Base-by-base conservation (phyloP, 1,140 invertebrate species). In the Trypoxylus dichotomus region DNA sequence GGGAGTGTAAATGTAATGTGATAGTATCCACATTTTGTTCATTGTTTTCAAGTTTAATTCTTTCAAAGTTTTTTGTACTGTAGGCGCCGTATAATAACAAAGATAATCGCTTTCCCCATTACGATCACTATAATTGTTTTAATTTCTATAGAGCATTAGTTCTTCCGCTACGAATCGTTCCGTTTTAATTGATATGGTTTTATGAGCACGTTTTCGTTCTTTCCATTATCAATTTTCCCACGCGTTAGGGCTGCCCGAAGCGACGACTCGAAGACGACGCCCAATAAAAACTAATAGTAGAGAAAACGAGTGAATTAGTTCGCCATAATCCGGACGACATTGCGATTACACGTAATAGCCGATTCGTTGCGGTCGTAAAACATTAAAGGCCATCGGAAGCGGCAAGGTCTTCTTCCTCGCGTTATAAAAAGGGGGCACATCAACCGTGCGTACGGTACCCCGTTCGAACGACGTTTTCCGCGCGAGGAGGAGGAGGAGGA, bases 221-320 rank as follows among this genome's bases (percentile, higher is more conserved):
- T 68, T 68, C 60, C 19, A 54, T 54, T 54, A 54, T 54, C 47
- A 68, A 68, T 68, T 68, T 68, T 68, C 60, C 60, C 60, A 68
- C 15, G 73, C 29, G 24, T 76, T 74, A 47, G 27, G 74, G 25
- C 47, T 82, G 82, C 24, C 60, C 60, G 24, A 68, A 68, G 60
- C 60, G 60, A 68, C 60, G 60, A 68, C 60, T 68, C 60, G 60
- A 68, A 68, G 60, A 68, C 60, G 60, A 68, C 60, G 60, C 60
- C 60, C 32, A 76, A 82, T 82, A 82, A 82, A 82, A 82, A 80
- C 79, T 81, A 82, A 82, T 82, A 76, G 79, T 74, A 74, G 43
- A 74, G 54, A 75, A 77, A 77, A 77, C 72, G 74, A 76, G 60
- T 54, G 60, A 79, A 80, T 82, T 82, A 81, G 79, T 75, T 76